These are phyloP conservation scores for Drosophila littoralis DNA, from an alignment of 1,140 invertebrate genomes.

Conservation along the genomic window DNA sequence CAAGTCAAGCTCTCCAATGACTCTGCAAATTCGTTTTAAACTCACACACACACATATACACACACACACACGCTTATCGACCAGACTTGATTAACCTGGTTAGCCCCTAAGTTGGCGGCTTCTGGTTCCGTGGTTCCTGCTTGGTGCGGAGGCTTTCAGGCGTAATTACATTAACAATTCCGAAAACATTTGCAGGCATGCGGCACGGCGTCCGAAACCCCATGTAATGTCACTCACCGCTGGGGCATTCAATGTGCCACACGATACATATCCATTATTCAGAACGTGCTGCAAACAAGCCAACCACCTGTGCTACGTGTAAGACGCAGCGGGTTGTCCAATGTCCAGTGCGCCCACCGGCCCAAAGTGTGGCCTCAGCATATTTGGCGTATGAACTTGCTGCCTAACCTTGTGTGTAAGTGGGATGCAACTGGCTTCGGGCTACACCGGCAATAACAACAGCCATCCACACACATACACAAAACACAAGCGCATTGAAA, in stretches of 20 bases:
- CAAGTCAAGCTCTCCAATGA: slow-evolving; percentile 1
- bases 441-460: slow-evolving; percentile 40
- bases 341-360: background rate
- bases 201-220: slow-evolving; percentile 36
- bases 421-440: slow-evolving; percentile 61
- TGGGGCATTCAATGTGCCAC: slow-evolving; percentile 72
- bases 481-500: slow-evolving; percentile 30
- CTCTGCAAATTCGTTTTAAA: slow-evolving; percentile 55
- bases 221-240: slow-evolving; percentile 70
- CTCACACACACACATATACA: slow-evolving; percentile 29
- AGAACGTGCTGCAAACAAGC: slow-evolving; percentile 76
- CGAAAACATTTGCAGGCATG: slow-evolving; percentile 62
- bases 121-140: background rate
- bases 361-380: slow-evolving; percentile 54
- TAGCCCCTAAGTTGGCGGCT: background rate
- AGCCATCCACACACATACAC: slow-evolving; percentile 1
- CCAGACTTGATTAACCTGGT: slow-evolving; percentile 49
- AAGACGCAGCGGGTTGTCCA: slow-evolving; percentile 57
- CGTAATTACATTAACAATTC: slow-evolving; percentile 81
- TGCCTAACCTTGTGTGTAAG: slow-evolving; percentile 63
- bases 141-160: slow-evolving; percentile 56
- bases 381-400: slow-evolving; percentile 65
- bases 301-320: slow-evolving; percentile 48
- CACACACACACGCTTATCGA: slow-evolving; percentile 54
- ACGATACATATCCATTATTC: slow-evolving; percentile 78